Percentiles rank a stretch among this genome's conserved stretches.
Conservation (phyloP, 1,140 invertebrate species). For the Drosophila azteca region DNA sequence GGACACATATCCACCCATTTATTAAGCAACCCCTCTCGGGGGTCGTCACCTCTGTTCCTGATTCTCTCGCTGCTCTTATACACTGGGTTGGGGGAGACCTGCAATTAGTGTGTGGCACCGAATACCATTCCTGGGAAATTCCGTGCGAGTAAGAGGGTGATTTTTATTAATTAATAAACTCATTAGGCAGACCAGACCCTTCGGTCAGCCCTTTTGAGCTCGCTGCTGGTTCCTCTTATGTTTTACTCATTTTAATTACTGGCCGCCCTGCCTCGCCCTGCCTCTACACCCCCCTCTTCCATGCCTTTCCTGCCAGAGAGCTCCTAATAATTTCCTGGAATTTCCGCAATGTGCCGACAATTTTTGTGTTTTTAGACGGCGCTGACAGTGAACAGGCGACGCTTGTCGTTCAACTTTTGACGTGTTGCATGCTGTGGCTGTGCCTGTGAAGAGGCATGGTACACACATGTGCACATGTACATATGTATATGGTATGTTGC, state of each 20-base stretch:
- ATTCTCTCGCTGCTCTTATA: no score
- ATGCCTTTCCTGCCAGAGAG: constrained; percentile 4
- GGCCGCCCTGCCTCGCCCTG: constrained; percentile 43
- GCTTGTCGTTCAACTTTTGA: constrained; percentile 74
- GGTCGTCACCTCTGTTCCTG: no score
- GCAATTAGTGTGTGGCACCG: no score
- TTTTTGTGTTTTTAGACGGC: constrained; percentile 72
- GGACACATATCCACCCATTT: no score
- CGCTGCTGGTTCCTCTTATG: constrained; percentile 30
- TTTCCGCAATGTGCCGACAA: constrained; percentile 75
- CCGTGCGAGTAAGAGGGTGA: constrained; percentile 43
- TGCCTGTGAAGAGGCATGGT: constrained; percentile 14
- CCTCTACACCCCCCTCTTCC: neutral
- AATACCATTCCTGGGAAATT: neutral
- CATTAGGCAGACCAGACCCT: constrained; percentile 57
- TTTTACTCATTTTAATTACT: constrained; percentile 75
- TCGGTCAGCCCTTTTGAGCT: constrained; percentile 24
- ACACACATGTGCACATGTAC: no score
- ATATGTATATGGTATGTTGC: constrained; percentile 1
- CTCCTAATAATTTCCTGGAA: constrained; percentile 73
- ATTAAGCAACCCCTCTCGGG: no score
- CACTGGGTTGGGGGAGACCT: no score
- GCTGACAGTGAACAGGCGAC: constrained; percentile 53
- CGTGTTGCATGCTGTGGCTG: constrained; percentile 65
- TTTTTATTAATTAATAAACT: constrained; percentile 77